Evolutionary conservation across 2,888 invertebrate species (phyloP).

Genomic region (Papilio elwesi): DNA sequence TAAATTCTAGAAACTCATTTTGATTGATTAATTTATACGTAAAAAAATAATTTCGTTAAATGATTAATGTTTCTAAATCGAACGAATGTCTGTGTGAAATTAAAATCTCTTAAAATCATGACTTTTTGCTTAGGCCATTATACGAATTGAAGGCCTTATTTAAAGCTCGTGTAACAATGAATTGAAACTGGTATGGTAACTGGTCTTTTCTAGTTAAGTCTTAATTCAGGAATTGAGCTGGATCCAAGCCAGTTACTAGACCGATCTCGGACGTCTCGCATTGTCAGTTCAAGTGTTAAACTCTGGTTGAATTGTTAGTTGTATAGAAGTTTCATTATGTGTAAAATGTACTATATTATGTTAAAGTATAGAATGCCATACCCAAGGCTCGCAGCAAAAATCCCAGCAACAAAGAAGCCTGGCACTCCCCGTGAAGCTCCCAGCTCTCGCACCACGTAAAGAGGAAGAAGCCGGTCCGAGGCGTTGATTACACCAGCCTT

Average conservation of each 20-base stretch:
- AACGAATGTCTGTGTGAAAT: not conserved
- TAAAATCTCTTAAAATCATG: not conserved
- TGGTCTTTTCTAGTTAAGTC: slow-evolving; percentile 70
- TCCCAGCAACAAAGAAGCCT: slow-evolving; percentile 97
- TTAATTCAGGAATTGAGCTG: slow-evolving; percentile 54
- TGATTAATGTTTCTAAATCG: too few species aligned
- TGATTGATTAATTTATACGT: too few species aligned
- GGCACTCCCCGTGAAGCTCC: slow-evolving; percentile 91
- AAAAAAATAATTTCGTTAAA: too few species aligned
- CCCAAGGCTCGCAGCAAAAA: slow-evolving; percentile 98
- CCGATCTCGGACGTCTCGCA: slow-evolving; percentile 54
- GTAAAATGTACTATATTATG: not conserved
- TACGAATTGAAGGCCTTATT: slow-evolving; percentile 53
- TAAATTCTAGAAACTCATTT: too few species aligned
- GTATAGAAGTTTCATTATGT: not conserved
- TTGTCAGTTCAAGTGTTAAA: slow-evolving; percentile 27
- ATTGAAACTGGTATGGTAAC: slow-evolving; percentile 71
- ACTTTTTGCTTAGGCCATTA: slow-evolving; percentile 4
- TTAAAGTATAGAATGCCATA: slow-evolving; percentile 57
- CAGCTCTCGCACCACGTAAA: slow-evolving; percentile 94
- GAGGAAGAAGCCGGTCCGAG: slow-evolving; percentile 93
- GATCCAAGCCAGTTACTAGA: slow-evolving; percentile 58
- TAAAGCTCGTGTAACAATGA: slow-evolving; percentile 51
- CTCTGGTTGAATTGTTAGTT: not conserved
- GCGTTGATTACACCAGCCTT: slow-evolving; percentile 86